Evolutionary conservation across 2,797 vertebrate species (phyloP).

Genomic region (Triplophysa bombifrons): DNA sequence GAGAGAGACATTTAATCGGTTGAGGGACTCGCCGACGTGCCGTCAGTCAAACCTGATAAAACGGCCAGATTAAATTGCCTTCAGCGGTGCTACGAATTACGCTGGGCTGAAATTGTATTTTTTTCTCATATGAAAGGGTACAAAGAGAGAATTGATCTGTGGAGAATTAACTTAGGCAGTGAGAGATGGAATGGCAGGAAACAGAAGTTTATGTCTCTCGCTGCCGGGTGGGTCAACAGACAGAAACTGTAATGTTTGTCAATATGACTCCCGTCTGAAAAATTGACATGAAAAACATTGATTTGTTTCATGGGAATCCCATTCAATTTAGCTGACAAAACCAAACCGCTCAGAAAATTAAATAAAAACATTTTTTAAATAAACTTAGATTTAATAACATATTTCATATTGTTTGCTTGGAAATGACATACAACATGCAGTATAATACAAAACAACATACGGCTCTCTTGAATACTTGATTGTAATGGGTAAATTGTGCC

Average conservation of each 20-base stretch:
- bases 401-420: too few relatives aligned
- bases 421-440: too few relatives aligned
- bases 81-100: constrained; percentile 28
- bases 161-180: constrained; percentile 16
- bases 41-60: constrained; percentile 32
- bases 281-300: neutral
- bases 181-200: constrained; percentile 22
- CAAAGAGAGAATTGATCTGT: constrained; percentile 33
- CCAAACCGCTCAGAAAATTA: too few relatives aligned
- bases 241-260: neutral
- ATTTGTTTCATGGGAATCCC: neutral
- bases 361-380: too few relatives aligned
- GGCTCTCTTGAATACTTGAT: too few relatives aligned
- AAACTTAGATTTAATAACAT: too few relatives aligned
- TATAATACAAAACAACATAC: too few relatives aligned
- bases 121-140: constrained; percentile 13
- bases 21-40: constrained; percentile 16
- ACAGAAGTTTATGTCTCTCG: constrained; percentile 4
- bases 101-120: constrained; percentile 14
- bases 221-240: neutral
- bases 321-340: neutral
- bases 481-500: too few relatives aligned
- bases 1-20: constrained; percentile 24
- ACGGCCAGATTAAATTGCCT: constrained; percentile 31
- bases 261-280: neutral